These are phyloP conservation scores for Phoxinus phoxinus DNA, from an alignment of 2,113 vertebrate genomes.

Conservation along the genomic window DNA sequence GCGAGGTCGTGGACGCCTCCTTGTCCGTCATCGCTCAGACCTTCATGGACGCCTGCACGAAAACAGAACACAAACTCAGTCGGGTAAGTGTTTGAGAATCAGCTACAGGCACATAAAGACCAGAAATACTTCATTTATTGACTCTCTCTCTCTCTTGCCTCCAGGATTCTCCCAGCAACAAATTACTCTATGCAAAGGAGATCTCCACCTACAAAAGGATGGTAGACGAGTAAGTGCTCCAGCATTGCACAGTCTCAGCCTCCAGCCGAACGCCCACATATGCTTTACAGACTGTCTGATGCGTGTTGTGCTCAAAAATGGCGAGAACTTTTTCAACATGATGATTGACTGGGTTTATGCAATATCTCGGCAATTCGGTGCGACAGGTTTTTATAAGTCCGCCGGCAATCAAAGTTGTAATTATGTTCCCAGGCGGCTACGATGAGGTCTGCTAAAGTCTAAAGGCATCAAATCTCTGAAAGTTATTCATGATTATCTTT, in stretches of 20 bases:
- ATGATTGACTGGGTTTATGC: conserved; percentile 13
- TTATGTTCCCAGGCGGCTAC: background rate
- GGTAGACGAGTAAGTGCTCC: conserved; percentile 93
- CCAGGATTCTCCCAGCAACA: conserved; percentile 98
- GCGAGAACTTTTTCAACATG: background rate
- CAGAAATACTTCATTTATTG: background rate
- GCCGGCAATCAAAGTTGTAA: background rate
- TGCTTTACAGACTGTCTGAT: background rate
- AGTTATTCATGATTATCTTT: background rate
- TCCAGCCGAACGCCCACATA: conserved; percentile 3
- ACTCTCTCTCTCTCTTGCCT: conserved; percentile 38
- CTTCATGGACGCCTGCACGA: conserved; percentile 99
- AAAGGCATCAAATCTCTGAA: background rate
- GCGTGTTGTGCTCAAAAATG: background rate
- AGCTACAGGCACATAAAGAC: background rate
- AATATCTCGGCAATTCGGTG: background rate
- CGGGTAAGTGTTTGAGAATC: conserved; percentile 78
- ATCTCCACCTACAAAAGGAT: conserved; percentile 99
- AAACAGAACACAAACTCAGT: conserved; percentile 98
- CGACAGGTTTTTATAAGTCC: background rate
- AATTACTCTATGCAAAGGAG: conserved; percentile 97
- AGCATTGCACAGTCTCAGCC: conserved; percentile 2
- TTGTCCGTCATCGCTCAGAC: conserved; percentile 98
- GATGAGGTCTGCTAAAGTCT: background rate
- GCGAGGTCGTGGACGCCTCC: conserved; percentile 95